These are phyloP conservation scores for Chromoteleia sp. DNA, from an alignment of 2,888 invertebrate species.

Conservation along the genomic window DNA sequence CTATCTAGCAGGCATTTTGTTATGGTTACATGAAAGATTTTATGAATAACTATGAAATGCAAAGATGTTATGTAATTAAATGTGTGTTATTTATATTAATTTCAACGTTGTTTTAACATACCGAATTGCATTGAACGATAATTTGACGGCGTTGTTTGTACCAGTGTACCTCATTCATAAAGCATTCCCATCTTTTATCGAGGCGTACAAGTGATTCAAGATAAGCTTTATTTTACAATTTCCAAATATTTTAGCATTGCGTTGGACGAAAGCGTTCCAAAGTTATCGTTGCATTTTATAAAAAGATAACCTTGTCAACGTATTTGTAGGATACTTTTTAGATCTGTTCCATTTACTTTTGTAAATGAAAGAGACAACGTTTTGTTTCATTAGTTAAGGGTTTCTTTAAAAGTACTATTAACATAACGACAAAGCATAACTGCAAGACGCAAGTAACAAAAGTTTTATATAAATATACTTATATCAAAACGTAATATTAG, in stretches of 20 bases:
- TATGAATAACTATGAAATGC: too few relatives aligned
- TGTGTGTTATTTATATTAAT: background rate
- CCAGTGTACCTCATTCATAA: background rate
- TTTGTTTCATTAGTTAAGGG: background rate
- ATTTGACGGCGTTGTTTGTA: background rate
- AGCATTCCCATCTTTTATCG: background rate
- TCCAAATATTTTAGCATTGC: slow-evolving; percentile 6
- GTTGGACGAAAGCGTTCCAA: slow-evolving; percentile 1
- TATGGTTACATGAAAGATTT: too few relatives aligned
- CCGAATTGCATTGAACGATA: too few relatives aligned
- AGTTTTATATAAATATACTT: slow-evolving; percentile 23
- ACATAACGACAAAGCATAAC: background rate
- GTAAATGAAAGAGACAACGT: too few relatives aligned
- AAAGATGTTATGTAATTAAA: too few relatives aligned
- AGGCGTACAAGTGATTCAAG: too few relatives aligned
- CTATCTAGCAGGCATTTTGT: too few relatives aligned
- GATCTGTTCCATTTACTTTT: background rate
- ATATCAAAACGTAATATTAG: slow-evolving; percentile 21
- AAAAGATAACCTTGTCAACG: slow-evolving; percentile 22
- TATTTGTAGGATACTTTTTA: background rate
- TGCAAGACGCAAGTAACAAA: background rate
- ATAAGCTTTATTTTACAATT: background rate
- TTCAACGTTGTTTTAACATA: too few relatives aligned
- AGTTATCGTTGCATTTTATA: slow-evolving; percentile 2
- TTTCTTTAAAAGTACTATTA: background rate